A percentile compares a stretch with the other conserved stretches of the same genome.
Conservation (phyloP, 2,888 invertebrate species). For the Oscheius sp. region DNA sequence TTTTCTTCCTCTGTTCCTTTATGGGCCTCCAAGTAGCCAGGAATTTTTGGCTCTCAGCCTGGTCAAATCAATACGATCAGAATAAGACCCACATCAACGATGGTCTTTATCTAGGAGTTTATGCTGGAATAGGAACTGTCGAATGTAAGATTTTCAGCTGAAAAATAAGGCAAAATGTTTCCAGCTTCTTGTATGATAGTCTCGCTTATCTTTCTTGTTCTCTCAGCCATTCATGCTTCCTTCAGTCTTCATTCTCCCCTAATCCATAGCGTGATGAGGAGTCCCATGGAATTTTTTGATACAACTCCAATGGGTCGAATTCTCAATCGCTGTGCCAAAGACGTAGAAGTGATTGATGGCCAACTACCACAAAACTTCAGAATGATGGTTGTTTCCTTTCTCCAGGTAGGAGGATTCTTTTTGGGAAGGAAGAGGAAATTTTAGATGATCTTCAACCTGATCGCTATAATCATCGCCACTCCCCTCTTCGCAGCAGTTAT, state of each 20-base stretch:
- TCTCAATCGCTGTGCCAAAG: conserved; percentile 71
- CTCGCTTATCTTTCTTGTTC: conserved; percentile 49
- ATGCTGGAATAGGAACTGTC: conserved; percentile 3
- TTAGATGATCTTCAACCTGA: conserved; percentile 54
- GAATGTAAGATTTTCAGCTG: background rate
- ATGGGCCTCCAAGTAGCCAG: conserved; percentile 53
- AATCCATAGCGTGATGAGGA: conserved; percentile 54
- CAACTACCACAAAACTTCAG: conserved; percentile 56
- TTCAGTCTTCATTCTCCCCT: conserved; percentile 52
- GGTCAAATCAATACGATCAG: conserved; percentile 1
- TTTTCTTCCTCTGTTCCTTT: conserved; percentile 71
- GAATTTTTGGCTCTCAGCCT: conserved; percentile 66
- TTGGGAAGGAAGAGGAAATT: background rate
- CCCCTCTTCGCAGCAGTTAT: conserved; percentile 63
- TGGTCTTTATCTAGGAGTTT: conserved; percentile 1
- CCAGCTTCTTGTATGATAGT: conserved; percentile 2
- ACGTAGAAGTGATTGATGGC: conserved; percentile 61
- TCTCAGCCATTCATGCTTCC: conserved; percentile 59
- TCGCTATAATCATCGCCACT: conserved; percentile 62
- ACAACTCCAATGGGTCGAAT: conserved; percentile 72
- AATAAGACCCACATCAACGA: background rate
- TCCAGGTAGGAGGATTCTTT: conserved; percentile 35
- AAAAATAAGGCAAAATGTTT: background rate
- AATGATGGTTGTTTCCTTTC: conserved; percentile 57
- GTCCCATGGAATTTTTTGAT: conserved; percentile 71